These are phyloP conservation scores for Erythrocercus mccallii DNA, from an alignment of 2,113 vertebrate species.

Conservation along the genomic window DNA sequence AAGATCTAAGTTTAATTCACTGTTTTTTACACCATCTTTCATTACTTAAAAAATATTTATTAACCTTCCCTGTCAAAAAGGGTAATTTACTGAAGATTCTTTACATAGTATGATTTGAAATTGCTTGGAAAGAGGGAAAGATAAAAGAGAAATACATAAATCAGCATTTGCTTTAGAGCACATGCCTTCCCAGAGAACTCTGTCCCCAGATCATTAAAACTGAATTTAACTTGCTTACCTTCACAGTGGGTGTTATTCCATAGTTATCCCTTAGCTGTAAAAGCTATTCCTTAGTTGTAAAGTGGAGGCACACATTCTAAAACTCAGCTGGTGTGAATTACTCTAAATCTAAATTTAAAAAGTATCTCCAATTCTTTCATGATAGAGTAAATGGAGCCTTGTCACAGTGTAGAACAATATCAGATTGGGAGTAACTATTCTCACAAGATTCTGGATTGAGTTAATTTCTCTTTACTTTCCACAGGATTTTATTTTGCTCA, in stretches of 20 bases:
- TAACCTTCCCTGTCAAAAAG: background rate
- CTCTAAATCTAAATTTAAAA: background rate
- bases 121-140: background rate
- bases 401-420: background rate
- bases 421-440: background rate
- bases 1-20: constrained; percentile 36
- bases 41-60: constrained; percentile 40
- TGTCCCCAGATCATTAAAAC: background rate
- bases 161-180: background rate
- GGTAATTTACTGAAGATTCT: background rate
- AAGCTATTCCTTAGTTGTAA: background rate
- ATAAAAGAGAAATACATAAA: background rate
- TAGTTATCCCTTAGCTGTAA: background rate
- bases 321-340: background rate
- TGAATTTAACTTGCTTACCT: background rate
- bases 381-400: background rate
- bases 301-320: background rate
- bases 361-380: background rate
- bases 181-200: background rate
- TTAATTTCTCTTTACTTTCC: background rate
- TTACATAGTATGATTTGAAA: background rate
- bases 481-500: background rate
- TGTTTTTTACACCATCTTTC: constrained; percentile 22
- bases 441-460: background rate
- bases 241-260: background rate